Percentiles rank a stretch among this genome's conserved stretches.
Conservation (phyloP, 2,797 vertebrate species). For the Spinibarbus caldwelli region DNA sequence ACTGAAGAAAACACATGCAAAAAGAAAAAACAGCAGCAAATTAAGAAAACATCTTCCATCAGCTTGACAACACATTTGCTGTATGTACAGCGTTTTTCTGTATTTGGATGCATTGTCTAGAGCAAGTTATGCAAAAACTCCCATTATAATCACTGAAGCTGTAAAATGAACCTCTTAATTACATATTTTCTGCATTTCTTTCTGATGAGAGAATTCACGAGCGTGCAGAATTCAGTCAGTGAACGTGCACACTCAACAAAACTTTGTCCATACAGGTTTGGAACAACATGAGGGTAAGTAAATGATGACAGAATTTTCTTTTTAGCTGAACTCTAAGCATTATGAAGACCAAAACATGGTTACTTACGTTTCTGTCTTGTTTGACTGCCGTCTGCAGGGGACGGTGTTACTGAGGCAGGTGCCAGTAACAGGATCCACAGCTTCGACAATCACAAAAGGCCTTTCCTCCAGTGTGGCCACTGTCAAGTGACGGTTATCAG, state of each 20-base stretch:
- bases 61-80: neutral
- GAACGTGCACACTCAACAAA: neutral
- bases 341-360: too few relatives aligned
- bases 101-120: neutral
- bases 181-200: neutral
- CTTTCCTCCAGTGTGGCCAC: conserved; percentile 96
- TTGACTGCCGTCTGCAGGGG: conserved; percentile 94
- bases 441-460: conserved; percentile 96
- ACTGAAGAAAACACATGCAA: neutral
- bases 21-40: neutral
- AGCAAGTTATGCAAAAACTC: neutral
- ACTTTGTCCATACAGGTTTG: neutral
- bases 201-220: too few relatives aligned
- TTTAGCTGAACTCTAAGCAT: neutral
- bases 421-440: conserved; percentile 87
- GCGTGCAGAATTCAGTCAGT: neutral
- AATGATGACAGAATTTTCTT: neutral
- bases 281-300: neutral
- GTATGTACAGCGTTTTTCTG: too few relatives aligned
- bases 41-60: neutral
- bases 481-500: conserved; percentile 91
- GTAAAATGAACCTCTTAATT: neutral
- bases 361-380: conserved; percentile 82
- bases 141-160: neutral
- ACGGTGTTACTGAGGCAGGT: conserved; percentile 96